phyloP scores from a whole-genome alignment of 2,113 vertebrate genomes.

The Gymnarchus niloticus region DNA sequence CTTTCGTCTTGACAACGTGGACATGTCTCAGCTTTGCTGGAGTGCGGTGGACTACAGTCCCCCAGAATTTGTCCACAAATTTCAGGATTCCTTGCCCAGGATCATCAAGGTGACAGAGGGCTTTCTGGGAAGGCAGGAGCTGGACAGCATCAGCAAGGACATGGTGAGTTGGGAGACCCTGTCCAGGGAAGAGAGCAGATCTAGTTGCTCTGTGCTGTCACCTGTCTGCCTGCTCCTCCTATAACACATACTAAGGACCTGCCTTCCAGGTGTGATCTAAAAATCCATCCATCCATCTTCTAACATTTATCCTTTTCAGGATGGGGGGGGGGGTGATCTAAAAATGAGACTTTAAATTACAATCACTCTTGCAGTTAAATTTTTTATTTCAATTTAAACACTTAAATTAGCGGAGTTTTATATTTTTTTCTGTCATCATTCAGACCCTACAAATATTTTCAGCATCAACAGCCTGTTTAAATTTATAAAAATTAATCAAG shows the following conservation, averaged over 20 bases:
- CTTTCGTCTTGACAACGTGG: neutral
- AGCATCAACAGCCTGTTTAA: neutral
- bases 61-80: neutral
- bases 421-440: too few relatives aligned
- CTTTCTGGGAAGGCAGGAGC: conserved; percentile 13
- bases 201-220: too few relatives aligned
- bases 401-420: too few relatives aligned
- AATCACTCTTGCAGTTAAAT: neutral
- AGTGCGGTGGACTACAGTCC: neutral
- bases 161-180: neutral
- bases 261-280: too few relatives aligned
- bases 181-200: neutral
- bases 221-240: neutral
- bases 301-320: too few relatives aligned
- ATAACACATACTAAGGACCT: neutral
- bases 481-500: conserved; percentile 6
- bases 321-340: too few relatives aligned
- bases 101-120: neutral
- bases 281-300: too few relatives aligned
- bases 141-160: conserved; percentile 10
- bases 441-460: neutral
- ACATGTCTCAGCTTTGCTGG: neutral
- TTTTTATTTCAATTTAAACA: too few relatives aligned
- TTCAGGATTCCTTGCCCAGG: neutral
- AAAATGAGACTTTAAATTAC: neutral